phyloP scores from a whole-genome alignment of 2,113 vertebrate species.

The Otus sunia region DNA sequence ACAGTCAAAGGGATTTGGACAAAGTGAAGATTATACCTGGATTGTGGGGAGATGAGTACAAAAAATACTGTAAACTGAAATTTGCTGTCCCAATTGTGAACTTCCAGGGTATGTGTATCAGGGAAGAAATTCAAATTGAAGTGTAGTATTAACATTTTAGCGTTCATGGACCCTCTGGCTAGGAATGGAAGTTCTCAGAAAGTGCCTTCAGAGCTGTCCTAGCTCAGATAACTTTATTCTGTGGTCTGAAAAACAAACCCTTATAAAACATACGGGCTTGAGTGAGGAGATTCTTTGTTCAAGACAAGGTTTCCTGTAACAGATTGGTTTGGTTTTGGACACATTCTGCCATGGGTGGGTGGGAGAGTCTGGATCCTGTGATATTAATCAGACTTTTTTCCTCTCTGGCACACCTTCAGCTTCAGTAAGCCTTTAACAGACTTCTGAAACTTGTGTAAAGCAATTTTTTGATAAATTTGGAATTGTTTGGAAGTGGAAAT shows the following conservation, averaged over 20 bases:
- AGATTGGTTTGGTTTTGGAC: background rate
- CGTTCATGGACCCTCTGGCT: background rate
- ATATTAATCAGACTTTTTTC: background rate
- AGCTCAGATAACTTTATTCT: background rate
- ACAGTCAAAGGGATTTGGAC: background rate
- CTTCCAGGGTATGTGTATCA: background rate
- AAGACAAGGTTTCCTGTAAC: background rate
- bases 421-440: background rate
- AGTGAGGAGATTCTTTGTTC: background rate
- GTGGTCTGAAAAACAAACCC: background rate
- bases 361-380: constrained; percentile 13
- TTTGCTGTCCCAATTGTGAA: background rate
- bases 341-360: background rate
- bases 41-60: background rate
- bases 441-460: background rate
- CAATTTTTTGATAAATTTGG: background rate
- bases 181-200: background rate
- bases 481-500: background rate
- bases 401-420: background rate
- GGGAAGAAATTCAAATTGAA: background rate
- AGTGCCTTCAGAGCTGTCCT: background rate
- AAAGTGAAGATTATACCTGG: background rate
- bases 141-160: background rate
- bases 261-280: background rate
- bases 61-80: background rate